Evolutionary conservation across 2,888 invertebrate genomes (phyloP), one percentile per base, ranked within the genome.

Genomic region (Drosophila setosimentum): DNA sequence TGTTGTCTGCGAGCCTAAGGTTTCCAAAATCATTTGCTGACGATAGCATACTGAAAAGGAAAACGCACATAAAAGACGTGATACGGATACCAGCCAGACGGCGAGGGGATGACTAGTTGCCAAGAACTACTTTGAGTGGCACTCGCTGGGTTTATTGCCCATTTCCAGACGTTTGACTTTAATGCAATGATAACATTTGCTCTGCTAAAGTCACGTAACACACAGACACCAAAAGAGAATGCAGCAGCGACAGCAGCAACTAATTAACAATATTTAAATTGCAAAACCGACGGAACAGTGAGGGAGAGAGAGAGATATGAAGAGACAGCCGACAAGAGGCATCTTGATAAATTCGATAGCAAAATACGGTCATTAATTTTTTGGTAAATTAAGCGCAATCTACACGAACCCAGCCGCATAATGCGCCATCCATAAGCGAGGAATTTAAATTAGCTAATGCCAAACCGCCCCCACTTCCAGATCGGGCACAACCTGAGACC

Each of bases 401-500:
- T 80, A 64, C 72, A 70, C 62, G 49, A 54, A n/a, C 37, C 58
- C 67, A 68, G 59, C 61, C 68, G 76, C 68, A 62, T 67, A 61
- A 66, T 72, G 48, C 58, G 50, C 60, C 61, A 68, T 67, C 73
- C 73, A 65, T 68, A 79, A 76, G 55, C 78, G 57, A 68, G 68
- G 75, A 86, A 88, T 89, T 81, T 88, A 89, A 89, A 89, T 89
- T 88, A 88, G 81, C 83, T 83, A 83, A 87, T 83, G 75, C 70
- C 74, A 63, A 62, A 50, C 70, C 27, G 30, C 37, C 48, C 59
- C 13, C 27, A n/a, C 49, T 18, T 49, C 24, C 24, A 40, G 66
- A 51, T 57, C 35, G 37, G 35, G 65, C 65, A 48, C 61, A 62
- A 73, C 71, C 76, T 63, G 75, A 51, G 55, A 59, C 62, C 63